Evolutionary conservation across 2,113 vertebrate species (phyloP).

Genomic region (Plotosus lineatus): DNA sequence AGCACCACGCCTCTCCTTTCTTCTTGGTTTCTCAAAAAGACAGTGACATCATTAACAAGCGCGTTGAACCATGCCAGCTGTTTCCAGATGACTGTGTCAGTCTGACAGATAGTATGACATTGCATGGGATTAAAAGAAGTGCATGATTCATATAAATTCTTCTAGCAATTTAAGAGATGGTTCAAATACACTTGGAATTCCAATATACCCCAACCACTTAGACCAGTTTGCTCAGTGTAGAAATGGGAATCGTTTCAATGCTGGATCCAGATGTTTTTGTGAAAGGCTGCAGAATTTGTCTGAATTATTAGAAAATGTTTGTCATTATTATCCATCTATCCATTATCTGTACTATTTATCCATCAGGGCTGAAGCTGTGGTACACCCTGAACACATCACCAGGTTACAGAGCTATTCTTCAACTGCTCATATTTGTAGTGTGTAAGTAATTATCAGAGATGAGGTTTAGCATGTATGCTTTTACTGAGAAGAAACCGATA

Average conservation of each 20-base stretch:
- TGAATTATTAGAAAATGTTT: too few species aligned
- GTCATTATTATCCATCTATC: not conserved
- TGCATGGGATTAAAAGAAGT: not conserved
- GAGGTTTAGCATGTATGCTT: not conserved
- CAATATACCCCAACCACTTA: not conserved
- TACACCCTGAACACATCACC: too few species aligned
- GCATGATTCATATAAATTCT: conserved; percentile 3
- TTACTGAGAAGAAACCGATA: not conserved
- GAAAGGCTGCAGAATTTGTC: not conserved
- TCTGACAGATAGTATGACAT: conserved; percentile 3
- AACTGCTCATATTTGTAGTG: not conserved
- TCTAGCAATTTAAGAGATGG: not conserved
- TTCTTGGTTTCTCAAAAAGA: not conserved
- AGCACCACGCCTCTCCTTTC: conserved; percentile 14
- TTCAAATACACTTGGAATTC: not conserved
- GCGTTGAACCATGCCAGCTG: not conserved
- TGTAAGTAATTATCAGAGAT: not conserved
- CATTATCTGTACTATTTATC: not conserved
- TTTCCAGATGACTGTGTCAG: conserved; percentile 7
- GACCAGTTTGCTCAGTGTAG: not conserved
- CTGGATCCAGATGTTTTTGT: not conserved
- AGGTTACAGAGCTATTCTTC: not conserved
- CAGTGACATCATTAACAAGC: conserved; percentile 10
- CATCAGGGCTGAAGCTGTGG: too few species aligned
- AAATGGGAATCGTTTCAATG: not conserved